phyloP scores from a whole-genome alignment of 2,797 vertebrate genomes.

The Rousettus madagascariensis region DNA sequence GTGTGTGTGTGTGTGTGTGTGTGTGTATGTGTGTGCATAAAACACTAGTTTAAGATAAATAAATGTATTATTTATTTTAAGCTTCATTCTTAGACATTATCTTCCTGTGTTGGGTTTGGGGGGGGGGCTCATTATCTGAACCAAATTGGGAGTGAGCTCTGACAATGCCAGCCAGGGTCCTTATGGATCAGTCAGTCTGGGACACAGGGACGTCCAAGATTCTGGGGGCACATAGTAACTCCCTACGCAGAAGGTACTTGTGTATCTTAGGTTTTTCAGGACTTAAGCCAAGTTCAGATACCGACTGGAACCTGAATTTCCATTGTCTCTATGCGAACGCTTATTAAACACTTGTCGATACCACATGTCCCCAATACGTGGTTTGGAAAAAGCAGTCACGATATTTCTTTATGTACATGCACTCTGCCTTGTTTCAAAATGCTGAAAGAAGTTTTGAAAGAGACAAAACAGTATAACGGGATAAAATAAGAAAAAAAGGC shows the following conservation, averaged over 20 bases:
- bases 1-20: too few relatives aligned
- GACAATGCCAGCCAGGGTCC: not conserved
- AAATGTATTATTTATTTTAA: not conserved
- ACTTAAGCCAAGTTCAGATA: not conserved
- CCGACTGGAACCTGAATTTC: not conserved
- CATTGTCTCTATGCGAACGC: not conserved
- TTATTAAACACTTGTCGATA: not conserved
- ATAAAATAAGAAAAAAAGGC: slow-evolving; percentile 26
- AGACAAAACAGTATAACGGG: not conserved
- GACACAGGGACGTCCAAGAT: not conserved
- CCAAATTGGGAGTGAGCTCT: not conserved
- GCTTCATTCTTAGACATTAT: slow-evolving; percentile 34
- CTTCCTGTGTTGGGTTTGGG: not conserved
- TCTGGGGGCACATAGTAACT: not conserved
- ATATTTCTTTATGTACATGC: not conserved
- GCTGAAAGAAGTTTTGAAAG: slow-evolving; percentile 33
- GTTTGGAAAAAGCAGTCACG: not conserved
- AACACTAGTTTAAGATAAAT: too few relatives aligned
- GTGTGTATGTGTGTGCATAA: too few relatives aligned
- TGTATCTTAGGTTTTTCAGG: not conserved
- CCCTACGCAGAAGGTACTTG: not conserved
- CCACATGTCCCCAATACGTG: not conserved
- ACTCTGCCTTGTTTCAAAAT: slow-evolving; percentile 33
- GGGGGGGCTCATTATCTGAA: not conserved
- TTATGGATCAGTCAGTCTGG: not conserved